Percentiles rank a stretch among this genome's conserved stretches.
These are phyloP conservation scores for Darevskia mixta DNA, from an alignment of 2,797 vertebrate genomes.

Conservation along the genomic window DNA sequence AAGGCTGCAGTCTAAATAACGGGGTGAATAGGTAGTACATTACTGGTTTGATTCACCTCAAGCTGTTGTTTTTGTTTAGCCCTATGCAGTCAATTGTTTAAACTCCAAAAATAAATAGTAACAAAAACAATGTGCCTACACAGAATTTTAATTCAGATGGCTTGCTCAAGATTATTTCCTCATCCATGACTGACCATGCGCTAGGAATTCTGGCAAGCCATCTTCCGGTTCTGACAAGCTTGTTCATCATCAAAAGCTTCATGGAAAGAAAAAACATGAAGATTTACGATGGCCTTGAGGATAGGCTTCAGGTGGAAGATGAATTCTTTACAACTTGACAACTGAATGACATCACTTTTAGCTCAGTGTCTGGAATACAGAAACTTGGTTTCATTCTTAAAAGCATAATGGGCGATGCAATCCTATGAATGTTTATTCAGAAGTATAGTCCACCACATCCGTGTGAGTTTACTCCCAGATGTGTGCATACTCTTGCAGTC, in stretches of 20 bases:
- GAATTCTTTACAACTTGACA: not conserved
- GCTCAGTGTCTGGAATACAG: slow-evolving; percentile 9
- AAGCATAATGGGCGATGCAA: not conserved
- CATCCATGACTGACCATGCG: not conserved
- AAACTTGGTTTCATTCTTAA: slow-evolving; percentile 34
- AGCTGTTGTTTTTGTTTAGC: not conserved
- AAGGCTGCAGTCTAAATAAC: not conserved
- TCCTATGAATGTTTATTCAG: not conserved
- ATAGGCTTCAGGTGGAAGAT: not conserved
- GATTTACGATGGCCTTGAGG: slow-evolving; percentile 22
- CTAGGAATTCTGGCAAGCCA: not conserved
- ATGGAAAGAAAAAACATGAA: slow-evolving; percentile 4
- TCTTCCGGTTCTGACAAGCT: slow-evolving; percentile 3
- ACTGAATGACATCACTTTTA: not conserved
- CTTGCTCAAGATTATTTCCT: not conserved
- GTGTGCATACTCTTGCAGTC: not conserved
- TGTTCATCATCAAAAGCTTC: slow-evolving; percentile 12
- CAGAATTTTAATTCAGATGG: not conserved
- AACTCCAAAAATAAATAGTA: not conserved
- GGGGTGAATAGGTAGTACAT: not conserved
- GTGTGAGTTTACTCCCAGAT: not conserved
- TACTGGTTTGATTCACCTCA: not conserved
- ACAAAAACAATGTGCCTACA: not conserved
- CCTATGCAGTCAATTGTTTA: not conserved
- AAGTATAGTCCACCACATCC: not conserved